Conservation (phyloP, 2,888 invertebrate genomes). For the Nipponacmea schrenckii region DNA sequence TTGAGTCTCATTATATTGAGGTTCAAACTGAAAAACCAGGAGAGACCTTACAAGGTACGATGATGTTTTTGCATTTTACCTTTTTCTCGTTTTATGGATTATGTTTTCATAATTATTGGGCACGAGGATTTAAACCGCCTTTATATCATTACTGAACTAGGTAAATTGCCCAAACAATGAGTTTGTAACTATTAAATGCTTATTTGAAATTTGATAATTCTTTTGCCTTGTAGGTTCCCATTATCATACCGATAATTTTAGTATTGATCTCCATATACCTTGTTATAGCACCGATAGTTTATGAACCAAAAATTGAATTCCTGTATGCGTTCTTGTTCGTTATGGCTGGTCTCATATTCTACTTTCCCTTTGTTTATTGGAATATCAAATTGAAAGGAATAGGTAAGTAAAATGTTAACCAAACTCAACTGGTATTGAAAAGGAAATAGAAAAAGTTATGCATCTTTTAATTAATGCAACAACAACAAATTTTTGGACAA, state of each 20-base stretch:
- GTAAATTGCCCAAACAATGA: no score
- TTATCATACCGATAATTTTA: slow-evolving; percentile 90
- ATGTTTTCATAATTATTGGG: no score
- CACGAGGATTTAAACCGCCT: no score
- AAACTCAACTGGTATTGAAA: neutral
- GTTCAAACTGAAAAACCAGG: slow-evolving; percentile 84
- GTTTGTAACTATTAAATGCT: no score
- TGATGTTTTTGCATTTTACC: no score
- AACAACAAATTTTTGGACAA: no score
- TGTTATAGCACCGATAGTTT: slow-evolving; percentile 91
- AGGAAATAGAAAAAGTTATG: no score
- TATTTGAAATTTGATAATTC: no score
- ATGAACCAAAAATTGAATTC: slow-evolving; percentile 92
- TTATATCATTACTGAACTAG: no score
- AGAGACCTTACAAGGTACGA: slow-evolving; percentile 88
- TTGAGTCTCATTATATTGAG: slow-evolving; percentile 91
- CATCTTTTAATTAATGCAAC: no score
- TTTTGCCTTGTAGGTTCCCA: slow-evolving; percentile 44
- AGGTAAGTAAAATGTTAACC: slow-evolving; percentile 13
- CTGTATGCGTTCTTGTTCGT: slow-evolving; percentile 91
- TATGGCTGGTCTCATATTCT: slow-evolving; percentile 86
- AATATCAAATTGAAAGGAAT: slow-evolving; percentile 66
- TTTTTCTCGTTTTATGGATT: no score
- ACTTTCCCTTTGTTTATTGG: slow-evolving; percentile 90
- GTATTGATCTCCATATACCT: slow-evolving; percentile 89